These are phyloP conservation scores for Malurus melanocephalus DNA, from an alignment of 2,113 vertebrate species.

Conservation along the genomic window DNA sequence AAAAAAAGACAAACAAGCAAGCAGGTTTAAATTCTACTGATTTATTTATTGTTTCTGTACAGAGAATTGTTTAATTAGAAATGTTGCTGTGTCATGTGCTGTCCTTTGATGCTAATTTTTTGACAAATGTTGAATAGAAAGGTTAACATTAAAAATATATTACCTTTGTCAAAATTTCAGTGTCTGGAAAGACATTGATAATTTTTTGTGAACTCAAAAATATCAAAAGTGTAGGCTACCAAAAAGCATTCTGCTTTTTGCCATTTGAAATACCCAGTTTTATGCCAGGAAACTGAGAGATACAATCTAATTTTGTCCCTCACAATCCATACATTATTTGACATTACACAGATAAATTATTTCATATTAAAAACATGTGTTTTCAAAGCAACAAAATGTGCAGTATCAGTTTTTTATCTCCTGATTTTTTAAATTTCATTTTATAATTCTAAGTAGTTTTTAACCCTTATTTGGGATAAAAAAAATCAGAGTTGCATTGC, in stretches of 20 bases:
- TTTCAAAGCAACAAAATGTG: not conserved
- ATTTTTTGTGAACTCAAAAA: not conserved
- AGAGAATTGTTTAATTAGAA: not conserved
- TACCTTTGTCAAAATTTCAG: not conserved
- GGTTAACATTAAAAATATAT: not conserved
- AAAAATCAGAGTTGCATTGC: not conserved
- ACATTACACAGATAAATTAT: not conserved
- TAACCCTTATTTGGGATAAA: not conserved
- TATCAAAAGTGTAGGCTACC: not conserved
- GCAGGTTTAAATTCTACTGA: not conserved
- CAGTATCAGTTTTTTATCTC: not conserved
- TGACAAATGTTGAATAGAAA: not conserved
- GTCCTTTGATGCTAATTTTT: not conserved
- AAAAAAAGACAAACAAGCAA: not conserved
- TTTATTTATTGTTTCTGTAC: not conserved
- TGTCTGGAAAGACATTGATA: not conserved
- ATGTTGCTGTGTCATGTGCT: rapidly evolving
- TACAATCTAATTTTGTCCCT: not conserved
- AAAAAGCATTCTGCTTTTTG: not conserved
- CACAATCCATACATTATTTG: not conserved
- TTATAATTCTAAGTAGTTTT: not conserved
- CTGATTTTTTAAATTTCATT: not conserved
- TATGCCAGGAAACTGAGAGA: not conserved
- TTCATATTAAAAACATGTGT: not conserved
- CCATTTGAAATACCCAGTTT: not conserved